Evolutionary conservation across 2,888 invertebrate species (phyloP).

Genomic region (Clostera curtula): DNA sequence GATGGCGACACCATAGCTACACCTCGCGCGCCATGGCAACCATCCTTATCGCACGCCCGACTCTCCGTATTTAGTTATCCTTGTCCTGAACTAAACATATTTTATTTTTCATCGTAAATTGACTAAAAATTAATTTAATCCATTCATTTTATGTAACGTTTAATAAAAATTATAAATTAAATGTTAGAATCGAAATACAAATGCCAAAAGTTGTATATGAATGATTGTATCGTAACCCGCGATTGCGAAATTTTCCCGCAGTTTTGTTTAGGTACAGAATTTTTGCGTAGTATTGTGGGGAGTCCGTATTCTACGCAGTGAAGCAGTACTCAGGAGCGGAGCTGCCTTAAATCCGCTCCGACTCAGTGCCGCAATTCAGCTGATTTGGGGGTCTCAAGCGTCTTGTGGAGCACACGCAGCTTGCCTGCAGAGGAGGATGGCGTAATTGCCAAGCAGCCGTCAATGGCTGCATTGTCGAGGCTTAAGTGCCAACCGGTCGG

Average conservation of each 20-base stretch:
- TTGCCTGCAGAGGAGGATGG: no score
- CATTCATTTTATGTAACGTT: neutral
- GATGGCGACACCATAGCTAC: conserved; percentile 27
- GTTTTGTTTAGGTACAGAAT: conserved; percentile 1
- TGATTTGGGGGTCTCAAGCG: conserved; percentile 6
- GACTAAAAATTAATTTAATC: no score
- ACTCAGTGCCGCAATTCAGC: conserved; percentile 15
- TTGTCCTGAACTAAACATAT: conserved; percentile 5
- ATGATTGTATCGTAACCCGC: conserved; percentile 18
- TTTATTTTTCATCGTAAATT: no score
- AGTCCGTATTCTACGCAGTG: conserved; percentile 30
- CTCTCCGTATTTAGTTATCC: conserved; percentile 9
- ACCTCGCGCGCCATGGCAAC: conserved; percentile 7
- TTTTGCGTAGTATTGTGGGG: neutral
- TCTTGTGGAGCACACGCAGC: conserved; percentile 18
- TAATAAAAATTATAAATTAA: no score
- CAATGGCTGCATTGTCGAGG: no score
- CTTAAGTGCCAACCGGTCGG: no score
- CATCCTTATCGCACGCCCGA: conserved; percentile 15
- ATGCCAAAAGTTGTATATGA: no score
- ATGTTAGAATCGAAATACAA: no score
- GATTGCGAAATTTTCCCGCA: conserved; percentile 13
- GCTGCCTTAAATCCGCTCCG: conserved; percentile 15
- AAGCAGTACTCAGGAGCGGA: conserved; percentile 13
- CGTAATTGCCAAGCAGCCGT: no score